Base-by-base conservation (phyloP, 2,113 vertebrate species). In the Mesocricetus auratus region DNA sequence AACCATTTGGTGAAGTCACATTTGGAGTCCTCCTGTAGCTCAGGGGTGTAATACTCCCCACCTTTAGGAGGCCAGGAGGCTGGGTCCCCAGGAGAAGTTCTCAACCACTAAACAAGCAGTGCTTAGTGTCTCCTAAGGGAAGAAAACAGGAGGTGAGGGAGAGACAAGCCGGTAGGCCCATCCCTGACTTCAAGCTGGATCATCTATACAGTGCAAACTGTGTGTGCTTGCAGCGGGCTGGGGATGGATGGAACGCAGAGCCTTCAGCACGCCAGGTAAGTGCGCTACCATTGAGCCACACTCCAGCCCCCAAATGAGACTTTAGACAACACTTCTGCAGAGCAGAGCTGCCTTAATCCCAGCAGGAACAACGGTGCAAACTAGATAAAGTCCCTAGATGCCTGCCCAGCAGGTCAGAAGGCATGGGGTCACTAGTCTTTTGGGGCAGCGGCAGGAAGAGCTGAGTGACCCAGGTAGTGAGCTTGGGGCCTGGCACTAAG, bases 351-450 rank as follows among this genome's bases (percentile, higher is more conserved):
- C 16, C 16, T 5, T 39, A 5, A 7, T 66, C 42, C 64, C 21
- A 60, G 66, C 36, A 36, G 53, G 56, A 29, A 62, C 16, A 13
- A 2, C 21, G 5, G 3, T 5, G 6, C 56, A 53, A 22, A 39
- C 29, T 33, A 47, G 56, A 53, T 33, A n/a, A 73, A 60, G 22
- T 0, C 4, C 45, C n/a, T 6, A 42, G 73, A 13, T 33, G 19
- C 56, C 5, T 24, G 39, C 36, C 2, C 21, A 56, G 15, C 60
- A 4, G 1, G 6, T 29, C 21, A 12, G 39, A 39, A 24, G 15
- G n/a, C 3, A 0, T 13, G 62, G 60, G 50, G 62, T 33, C 0
- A 0, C 62, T 17, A 15, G 31, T 7, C 62, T n/a, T 10, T 1
- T 0, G 0, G 53, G 39, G 26, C 5, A 50, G 53, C 19, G 36